Conservation (phyloP, 2,113 vertebrate species). For the western clawed frog (Xenopus tropicalis) region DNA sequence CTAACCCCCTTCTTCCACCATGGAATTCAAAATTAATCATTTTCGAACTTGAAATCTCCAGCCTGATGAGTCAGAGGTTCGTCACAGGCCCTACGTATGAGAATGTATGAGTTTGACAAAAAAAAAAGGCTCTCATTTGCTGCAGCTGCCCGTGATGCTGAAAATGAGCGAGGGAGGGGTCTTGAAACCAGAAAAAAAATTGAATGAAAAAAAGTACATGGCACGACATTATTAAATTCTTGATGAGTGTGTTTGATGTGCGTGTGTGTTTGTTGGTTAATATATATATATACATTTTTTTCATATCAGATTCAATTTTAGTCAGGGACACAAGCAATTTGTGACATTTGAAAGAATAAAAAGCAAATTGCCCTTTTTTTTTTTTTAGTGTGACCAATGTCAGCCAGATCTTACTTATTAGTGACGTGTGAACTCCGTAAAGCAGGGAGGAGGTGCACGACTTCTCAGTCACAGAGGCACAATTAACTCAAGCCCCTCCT, state of each 20-base stretch:
- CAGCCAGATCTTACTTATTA: conserved; percentile 33
- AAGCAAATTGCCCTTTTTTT: conserved; percentile 11
- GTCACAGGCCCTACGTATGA: conserved; percentile 19
- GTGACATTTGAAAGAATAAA: conserved; percentile 27
- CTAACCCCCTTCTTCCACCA: conserved; percentile 10
- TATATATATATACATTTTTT: too few species aligned
- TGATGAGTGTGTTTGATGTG: too few species aligned
- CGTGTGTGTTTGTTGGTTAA: too few species aligned
- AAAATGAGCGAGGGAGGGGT: conserved; percentile 18
- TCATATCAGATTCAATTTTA: too few species aligned
- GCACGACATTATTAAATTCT: too few species aligned
- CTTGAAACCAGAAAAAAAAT: background rate
- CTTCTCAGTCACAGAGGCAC: conserved; percentile 53
- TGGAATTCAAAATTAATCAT: conserved; percentile 34
- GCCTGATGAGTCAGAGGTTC: conserved; percentile 36
- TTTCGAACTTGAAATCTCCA: conserved; percentile 34
- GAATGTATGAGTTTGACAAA: conserved; percentile 25
- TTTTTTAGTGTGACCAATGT: conserved; percentile 23
- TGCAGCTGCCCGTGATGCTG: conserved; percentile 35
- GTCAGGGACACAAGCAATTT: background rate
- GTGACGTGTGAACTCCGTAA: conserved; percentile 25
- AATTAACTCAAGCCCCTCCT: conserved; percentile 66
- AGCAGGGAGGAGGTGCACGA: conserved; percentile 39
- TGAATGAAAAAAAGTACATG: conserved; percentile 10
- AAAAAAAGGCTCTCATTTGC: conserved; percentile 29